Evolutionary conservation across 2,888 invertebrate genomes (phyloP).

Genomic region (Sesia bembeciformis): DNA sequence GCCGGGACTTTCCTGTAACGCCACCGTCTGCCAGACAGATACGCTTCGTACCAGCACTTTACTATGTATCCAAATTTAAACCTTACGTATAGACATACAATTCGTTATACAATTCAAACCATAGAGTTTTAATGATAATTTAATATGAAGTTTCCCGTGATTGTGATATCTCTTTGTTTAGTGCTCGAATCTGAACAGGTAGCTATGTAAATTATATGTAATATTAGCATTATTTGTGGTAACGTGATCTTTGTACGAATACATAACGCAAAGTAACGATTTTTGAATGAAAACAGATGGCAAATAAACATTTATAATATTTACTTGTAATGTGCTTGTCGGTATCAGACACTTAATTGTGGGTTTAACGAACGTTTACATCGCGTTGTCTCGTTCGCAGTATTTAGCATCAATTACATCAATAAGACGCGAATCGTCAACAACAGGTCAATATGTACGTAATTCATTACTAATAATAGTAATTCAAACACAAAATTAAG

Average conservation of each 20-base stretch:
- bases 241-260: no score
- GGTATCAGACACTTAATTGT: no score
- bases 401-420: no score
- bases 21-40: background rate
- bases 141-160: conserved; percentile 5
- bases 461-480: no score
- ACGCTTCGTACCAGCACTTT: background rate
- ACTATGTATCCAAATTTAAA: background rate
- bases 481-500: no score
- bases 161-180: conserved; percentile 8
- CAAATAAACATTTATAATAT: background rate
- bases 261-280: background rate
- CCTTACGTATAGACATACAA: background rate
- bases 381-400: no score
- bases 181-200: background rate
- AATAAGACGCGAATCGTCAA: no score
- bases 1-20: background rate
- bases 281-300: background rate
- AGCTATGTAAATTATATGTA: no score
- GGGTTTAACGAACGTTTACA: no score
- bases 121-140: background rate
- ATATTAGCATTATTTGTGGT: no score
- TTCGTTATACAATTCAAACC: background rate
- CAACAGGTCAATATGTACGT: no score
- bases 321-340: no score